Evolutionary conservation across 2,888 invertebrate species (phyloP).

Genomic region (Oscheius sp.): DNA sequence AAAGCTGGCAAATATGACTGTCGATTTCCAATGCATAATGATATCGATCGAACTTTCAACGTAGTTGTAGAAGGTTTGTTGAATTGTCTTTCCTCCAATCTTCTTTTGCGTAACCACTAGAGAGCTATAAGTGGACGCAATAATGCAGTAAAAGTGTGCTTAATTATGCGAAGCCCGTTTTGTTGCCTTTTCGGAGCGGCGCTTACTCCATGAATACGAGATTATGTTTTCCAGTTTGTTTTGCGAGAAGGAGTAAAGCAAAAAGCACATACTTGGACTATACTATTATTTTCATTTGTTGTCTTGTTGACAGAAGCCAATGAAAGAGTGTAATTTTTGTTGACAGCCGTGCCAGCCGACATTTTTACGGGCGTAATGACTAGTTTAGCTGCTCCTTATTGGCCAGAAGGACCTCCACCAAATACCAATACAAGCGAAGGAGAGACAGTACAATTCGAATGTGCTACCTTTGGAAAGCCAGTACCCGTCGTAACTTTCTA

Average conservation of each 20-base stretch:
- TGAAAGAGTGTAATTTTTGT: no score
- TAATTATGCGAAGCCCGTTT: background rate
- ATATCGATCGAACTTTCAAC: conserved; percentile 70
- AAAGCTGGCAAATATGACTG: conserved; percentile 93
- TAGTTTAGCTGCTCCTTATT: conserved; percentile 81
- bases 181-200: background rate
- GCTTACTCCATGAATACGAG: background rate
- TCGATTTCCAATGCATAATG: conserved; percentile 72
- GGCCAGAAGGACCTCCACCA: conserved; percentile 82
- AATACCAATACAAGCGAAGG: conserved; percentile 89
- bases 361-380: no score
- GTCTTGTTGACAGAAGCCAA: no score
- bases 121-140: background rate
- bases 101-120: background rate
- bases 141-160: background rate
- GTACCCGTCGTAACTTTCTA: conserved; percentile 82
- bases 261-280: no score
- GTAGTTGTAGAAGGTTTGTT: conserved; percentile 72
- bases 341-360: conserved; percentile 7
- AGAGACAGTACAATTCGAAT: conserved; percentile 86
- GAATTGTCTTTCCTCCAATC: background rate
- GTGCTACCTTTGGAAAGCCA: conserved; percentile 88
- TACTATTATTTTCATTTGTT: no score
- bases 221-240: background rate
- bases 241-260: no score